Conservation (phyloP, 2,888 invertebrate genomes). For the Hermodice carunculata region DNA sequence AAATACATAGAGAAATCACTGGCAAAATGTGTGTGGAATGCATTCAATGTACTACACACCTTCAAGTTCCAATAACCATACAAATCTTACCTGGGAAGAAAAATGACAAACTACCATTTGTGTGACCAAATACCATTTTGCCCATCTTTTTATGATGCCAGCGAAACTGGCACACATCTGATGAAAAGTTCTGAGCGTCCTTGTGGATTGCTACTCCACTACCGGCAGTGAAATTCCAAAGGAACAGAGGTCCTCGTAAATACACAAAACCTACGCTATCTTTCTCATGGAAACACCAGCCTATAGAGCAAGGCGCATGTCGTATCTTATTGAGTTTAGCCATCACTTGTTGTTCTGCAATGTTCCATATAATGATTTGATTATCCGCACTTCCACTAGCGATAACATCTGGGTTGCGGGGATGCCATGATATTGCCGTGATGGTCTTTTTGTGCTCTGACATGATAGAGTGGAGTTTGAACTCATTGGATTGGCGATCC, state of each 20-base stretch:
- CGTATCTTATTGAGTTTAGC: conserved; percentile 54
- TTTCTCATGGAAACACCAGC: conserved; percentile 63
- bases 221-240: conserved; percentile 57
- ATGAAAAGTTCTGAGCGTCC: conserved; percentile 53
- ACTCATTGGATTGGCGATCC: conserved; percentile 65
- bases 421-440: conserved; percentile 69
- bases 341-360: conserved; percentile 60
- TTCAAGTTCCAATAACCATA: too few species aligned
- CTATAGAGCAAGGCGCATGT: conserved; percentile 56
- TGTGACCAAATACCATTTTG: conserved; percentile 66
- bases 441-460: conserved; percentile 70
- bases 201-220: conserved; percentile 37
- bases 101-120: conserved; percentile 67
- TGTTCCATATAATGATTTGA: conserved; percentile 67
- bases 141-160: conserved; percentile 65
- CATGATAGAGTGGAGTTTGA: conserved; percentile 69
- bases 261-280: conserved; percentile 53
- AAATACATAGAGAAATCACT: too few species aligned
- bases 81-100: conserved; percentile 58
- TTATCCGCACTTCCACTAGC: conserved; percentile 67
- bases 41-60: too few species aligned
- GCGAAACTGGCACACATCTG: conserved; percentile 56
- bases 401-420: conserved; percentile 62
- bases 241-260: conserved; percentile 59
- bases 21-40: too few species aligned